Evolutionary conservation across 1,140 invertebrate genomes (phyloP).

Genomic region (Hylyphantes graminicola): DNA sequence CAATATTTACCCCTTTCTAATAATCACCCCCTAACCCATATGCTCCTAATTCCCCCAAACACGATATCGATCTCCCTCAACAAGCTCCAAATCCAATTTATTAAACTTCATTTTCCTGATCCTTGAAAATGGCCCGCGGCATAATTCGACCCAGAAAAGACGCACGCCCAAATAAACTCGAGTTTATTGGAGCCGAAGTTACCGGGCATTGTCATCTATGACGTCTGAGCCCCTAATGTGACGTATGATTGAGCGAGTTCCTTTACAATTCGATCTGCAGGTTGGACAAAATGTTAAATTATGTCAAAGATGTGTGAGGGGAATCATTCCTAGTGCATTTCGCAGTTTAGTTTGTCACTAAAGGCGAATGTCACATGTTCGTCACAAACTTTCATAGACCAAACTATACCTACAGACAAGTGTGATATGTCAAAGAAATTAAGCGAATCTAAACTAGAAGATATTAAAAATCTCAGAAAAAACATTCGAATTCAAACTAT

Average conservation of each 20-base stretch:
- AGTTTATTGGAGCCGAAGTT: not conserved
- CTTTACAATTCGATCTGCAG: not conserved
- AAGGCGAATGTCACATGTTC: too few species aligned
- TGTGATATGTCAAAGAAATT: too few species aligned
- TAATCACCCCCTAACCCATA: too few species aligned
- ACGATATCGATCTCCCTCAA: not conserved
- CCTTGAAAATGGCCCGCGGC: constrained; percentile 2
- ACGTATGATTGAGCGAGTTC: constrained; percentile 12
- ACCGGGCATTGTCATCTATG: constrained; percentile 13
- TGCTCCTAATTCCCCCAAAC: too few species aligned
- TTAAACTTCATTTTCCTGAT: constrained; percentile 15
- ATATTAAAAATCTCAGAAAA: too few species aligned
- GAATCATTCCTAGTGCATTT: too few species aligned
- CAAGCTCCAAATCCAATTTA: constrained; percentile 1
- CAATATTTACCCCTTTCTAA: not conserved
- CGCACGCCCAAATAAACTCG: constrained; percentile 9
- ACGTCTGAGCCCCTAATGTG: constrained; percentile 13
- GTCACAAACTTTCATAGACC: too few species aligned
- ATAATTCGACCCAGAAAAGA: constrained; percentile 29
- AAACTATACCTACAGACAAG: too few species aligned
- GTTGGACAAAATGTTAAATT: not conserved
- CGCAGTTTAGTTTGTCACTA: too few species aligned
- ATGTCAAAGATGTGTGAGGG: too few species aligned
- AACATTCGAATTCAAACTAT: too few species aligned
- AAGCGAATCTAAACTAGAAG: too few species aligned